phyloP scores from a whole-genome alignment of 2,888 invertebrate species.

The Ornithoptera priamus region DNA sequence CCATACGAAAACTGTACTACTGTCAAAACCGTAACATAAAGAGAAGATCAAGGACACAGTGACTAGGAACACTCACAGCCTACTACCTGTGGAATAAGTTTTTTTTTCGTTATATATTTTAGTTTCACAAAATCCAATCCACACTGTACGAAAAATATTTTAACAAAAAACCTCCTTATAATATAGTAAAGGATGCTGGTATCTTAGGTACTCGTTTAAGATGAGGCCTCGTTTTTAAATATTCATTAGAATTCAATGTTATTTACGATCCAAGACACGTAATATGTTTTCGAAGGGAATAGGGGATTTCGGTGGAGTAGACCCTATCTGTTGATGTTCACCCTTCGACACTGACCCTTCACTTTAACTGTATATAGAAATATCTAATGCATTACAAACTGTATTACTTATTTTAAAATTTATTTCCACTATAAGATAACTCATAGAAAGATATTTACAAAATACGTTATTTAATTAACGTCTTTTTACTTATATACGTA shows the following conservation, averaged over 20 bases:
- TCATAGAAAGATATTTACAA: neutral
- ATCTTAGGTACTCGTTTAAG: neutral
- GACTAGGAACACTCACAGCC: too few species aligned
- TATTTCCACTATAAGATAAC: neutral
- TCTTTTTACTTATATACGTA: too few species aligned
- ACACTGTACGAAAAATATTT: too few species aligned
- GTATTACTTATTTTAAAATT: neutral
- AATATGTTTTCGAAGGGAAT: slow-evolving; percentile 10
- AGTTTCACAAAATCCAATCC: too few species aligned
- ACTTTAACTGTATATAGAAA: neutral
- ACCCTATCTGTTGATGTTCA: neutral
- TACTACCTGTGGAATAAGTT: too few species aligned
- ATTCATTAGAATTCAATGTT: slow-evolving; percentile 12
- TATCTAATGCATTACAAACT: slow-evolving; percentile 4
- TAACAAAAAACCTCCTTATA: neutral
- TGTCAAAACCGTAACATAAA: too few species aligned
- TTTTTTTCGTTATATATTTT: too few species aligned
- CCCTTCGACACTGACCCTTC: neutral
- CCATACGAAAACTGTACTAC: too few species aligned
- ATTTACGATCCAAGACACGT: slow-evolving; percentile 12
- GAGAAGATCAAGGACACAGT: too few species aligned
- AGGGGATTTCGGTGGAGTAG: slow-evolving; percentile 8
- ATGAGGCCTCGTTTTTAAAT: slow-evolving; percentile 11
- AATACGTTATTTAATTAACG: neutral
- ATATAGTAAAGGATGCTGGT: neutral